Conservation (phyloP, 1,140 invertebrate species). For the Hetaerina americana region DNA sequence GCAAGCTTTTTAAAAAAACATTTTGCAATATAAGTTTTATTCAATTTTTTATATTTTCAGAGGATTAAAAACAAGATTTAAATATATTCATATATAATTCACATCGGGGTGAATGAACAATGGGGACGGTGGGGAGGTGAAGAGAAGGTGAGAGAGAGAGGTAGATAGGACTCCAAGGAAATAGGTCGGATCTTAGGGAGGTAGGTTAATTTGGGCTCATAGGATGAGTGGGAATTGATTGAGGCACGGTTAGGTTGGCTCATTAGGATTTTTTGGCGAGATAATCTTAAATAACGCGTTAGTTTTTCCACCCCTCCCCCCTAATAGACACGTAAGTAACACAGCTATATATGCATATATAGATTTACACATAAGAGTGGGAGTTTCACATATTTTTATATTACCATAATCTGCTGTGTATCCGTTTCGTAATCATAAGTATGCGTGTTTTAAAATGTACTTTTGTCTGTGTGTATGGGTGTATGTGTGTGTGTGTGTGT, state of each 20-base stretch:
- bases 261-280: neutral
- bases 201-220: no score
- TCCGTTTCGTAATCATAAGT: neutral
- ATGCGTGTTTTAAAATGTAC: neutral
- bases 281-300: neutral
- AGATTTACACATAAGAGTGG: neutral
- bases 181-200: neutral
- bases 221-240: no score
- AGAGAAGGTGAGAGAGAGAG: neutral
- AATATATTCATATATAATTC: constrained; percentile 1
- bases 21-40: neutral
- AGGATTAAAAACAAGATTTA: neutral
- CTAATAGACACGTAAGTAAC: neutral
- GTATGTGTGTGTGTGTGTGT: neutral
- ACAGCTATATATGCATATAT: neutral
- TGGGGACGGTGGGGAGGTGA: neutral
- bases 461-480: neutral
- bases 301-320: neutral
- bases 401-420: neutral
- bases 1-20: neutral
- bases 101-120: neutral
- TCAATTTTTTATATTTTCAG: constrained; percentile 1
- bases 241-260: neutral
- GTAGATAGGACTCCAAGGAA: neutral
- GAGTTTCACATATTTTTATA: neutral